phyloP scores from a whole-genome alignment of 2,888 invertebrate species.

The Xestia sexstrigata region DNA sequence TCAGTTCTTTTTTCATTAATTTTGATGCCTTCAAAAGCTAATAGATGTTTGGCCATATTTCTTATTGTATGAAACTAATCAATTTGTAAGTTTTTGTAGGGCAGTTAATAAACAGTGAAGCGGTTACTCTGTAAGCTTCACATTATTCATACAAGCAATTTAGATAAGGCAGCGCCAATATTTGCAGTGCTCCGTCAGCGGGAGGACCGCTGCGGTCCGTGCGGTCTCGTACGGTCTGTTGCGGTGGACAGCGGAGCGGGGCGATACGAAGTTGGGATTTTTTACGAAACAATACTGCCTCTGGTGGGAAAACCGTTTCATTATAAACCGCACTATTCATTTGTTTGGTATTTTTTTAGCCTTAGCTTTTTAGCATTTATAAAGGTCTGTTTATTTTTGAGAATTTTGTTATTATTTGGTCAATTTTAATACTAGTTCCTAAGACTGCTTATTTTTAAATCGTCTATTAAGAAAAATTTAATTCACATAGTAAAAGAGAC shows the following conservation, averaged over 20 bases:
- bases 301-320: background rate
- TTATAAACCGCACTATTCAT: background rate
- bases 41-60: background rate
- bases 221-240: background rate
- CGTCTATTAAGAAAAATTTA: background rate
- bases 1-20: background rate
- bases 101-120: constrained; percentile 32
- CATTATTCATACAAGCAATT: constrained; percentile 66
- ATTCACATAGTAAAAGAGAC: background rate
- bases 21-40: background rate
- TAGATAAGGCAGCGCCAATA: constrained; percentile 66
- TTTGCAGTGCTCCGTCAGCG: constrained; percentile 52
- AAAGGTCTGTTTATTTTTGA: background rate
- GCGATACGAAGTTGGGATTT: background rate
- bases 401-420: background rate
- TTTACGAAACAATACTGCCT: background rate
- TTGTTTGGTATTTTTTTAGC: background rate
- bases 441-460: background rate
- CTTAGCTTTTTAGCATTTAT: background rate
- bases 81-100: constrained; percentile 31
- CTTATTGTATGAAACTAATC: constrained; percentile 9
- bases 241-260: constrained; percentile 4
- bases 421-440: background rate
- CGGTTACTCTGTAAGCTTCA: constrained; percentile 36
- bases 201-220: background rate